Evolutionary conservation across 2,797 vertebrate genomes (phyloP).

Genomic region (Sebastes minor): DNA sequence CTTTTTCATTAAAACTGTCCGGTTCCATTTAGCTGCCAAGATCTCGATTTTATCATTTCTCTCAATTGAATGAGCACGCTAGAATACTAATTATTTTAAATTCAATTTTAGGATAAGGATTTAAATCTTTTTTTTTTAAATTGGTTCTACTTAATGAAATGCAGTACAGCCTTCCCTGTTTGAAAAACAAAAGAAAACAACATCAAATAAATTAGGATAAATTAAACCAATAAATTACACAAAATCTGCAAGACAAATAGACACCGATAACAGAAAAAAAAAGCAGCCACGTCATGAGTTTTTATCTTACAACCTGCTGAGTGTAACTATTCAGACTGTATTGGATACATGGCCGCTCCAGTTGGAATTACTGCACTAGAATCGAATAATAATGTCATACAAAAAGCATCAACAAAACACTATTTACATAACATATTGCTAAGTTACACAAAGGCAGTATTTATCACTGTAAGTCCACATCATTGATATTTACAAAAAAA

Average conservation of each 20-base stretch:
- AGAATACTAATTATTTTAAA: slow-evolving; percentile 30
- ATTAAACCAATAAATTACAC: slow-evolving; percentile 99
- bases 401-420: slow-evolving; percentile 93
- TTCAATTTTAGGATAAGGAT: slow-evolving; percentile 82
- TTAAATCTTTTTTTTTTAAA: slow-evolving; percentile 54
- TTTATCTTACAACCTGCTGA: slow-evolving; percentile 66
- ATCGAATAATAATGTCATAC: slow-evolving; percentile 93
- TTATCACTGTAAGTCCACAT: slow-evolving; percentile 86
- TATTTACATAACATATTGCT: slow-evolving; percentile 99
- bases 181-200: slow-evolving; percentile 89
- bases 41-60: slow-evolving; percentile 82
- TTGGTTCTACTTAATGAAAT: slow-evolving; percentile 92
- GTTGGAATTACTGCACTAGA: slow-evolving; percentile 93
- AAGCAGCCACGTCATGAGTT: slow-evolving; percentile 70
- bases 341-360: slow-evolving; percentile 87
- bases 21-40: slow-evolving; percentile 92
- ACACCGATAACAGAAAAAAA: slow-evolving; percentile 86
- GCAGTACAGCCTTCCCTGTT: slow-evolving; percentile 91
- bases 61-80: slow-evolving; percentile 31
- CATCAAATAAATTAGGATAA: slow-evolving; percentile 99
- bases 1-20: slow-evolving; percentile 24
- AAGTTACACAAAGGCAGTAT: slow-evolving; percentile 99
- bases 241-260: slow-evolving; percentile 95
- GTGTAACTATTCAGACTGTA: slow-evolving; percentile 60
- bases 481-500: slow-evolving; percentile 90